Conservation (phyloP, 1,140 invertebrate genomes). For the Phymastichus coffea region DNA sequence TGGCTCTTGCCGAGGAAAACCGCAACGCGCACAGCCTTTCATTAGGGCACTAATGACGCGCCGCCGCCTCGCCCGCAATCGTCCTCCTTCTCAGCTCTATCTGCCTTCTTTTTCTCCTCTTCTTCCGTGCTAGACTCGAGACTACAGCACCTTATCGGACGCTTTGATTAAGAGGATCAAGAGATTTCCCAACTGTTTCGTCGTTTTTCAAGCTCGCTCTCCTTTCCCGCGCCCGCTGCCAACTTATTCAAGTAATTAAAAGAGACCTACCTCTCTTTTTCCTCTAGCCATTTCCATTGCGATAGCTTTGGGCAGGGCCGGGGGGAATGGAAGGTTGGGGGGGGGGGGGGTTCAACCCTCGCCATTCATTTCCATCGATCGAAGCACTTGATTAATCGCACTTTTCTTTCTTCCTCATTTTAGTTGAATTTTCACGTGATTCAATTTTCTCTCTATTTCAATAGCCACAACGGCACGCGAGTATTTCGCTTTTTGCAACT, state of each 20-base stretch:
- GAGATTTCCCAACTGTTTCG: slow-evolving; percentile 6
- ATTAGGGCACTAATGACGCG: slow-evolving; percentile 19
- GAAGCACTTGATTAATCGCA: not conserved
- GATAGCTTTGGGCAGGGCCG: no score
- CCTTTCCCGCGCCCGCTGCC: not conserved
- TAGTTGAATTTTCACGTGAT: no score
- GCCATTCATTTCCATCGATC: not conserved
- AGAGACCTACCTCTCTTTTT: not conserved
- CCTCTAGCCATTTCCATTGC: no score
- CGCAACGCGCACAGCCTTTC: not conserved
- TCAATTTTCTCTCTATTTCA: no score
- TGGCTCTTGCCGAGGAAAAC: not conserved
- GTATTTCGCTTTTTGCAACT: no score
- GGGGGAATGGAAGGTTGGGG: no score
- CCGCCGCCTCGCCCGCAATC: slow-evolving; percentile 4
- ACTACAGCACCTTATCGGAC: slow-evolving; percentile 16
- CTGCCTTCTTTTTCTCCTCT: not conserved
- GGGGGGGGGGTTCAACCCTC: not conserved
- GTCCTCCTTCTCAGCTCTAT: not conserved
- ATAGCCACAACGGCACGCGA: no score
- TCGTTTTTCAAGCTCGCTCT: slow-evolving; percentile 13
- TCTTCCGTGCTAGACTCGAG: not conserved
- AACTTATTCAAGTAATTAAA: slow-evolving; percentile 20
- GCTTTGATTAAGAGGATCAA: slow-evolving; percentile 24
- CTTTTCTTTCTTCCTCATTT: not conserved